Percentiles rank a stretch among this genome's conserved stretches.
Conservation (phyloP, 2,113 vertebrate species). For the Microtus pennsylvanicus region DNA sequence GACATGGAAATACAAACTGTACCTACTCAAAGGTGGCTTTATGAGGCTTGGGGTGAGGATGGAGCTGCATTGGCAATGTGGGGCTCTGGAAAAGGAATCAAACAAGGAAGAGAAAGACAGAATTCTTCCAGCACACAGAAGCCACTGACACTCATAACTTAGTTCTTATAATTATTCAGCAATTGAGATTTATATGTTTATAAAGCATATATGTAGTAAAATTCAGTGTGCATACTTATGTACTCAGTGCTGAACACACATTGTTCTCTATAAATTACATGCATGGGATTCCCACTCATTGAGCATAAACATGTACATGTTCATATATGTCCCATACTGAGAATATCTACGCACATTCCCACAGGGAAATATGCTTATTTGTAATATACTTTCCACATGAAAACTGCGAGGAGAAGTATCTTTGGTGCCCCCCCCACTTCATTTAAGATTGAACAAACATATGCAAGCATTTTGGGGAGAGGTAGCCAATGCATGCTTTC, state of each 20-base stretch:
- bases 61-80: not conserved
- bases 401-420: not conserved
- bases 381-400: not conserved
- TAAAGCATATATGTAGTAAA: rapidly evolving
- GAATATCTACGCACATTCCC: not conserved
- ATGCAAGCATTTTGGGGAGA: not conserved
- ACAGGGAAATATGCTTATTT: not conserved
- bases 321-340: not conserved
- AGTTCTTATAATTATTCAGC: no score
- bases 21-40: not conserved
- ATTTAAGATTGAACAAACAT: rapidly evolving
- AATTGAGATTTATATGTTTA: no score
- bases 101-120: not conserved
- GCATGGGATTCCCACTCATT: not conserved
- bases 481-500: not conserved
- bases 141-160: rapidly evolving
- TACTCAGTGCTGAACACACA: not conserved
- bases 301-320: not conserved
- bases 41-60: not conserved
- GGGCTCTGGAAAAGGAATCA: not conserved
- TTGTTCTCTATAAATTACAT: not conserved
- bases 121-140: rapidly evolving
- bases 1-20: rapidly evolving
- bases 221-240: no score
- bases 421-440: no score